Evolutionary conservation across 2,888 invertebrate genomes (phyloP).

Genomic region (Myopa tessellatipennis): DNA sequence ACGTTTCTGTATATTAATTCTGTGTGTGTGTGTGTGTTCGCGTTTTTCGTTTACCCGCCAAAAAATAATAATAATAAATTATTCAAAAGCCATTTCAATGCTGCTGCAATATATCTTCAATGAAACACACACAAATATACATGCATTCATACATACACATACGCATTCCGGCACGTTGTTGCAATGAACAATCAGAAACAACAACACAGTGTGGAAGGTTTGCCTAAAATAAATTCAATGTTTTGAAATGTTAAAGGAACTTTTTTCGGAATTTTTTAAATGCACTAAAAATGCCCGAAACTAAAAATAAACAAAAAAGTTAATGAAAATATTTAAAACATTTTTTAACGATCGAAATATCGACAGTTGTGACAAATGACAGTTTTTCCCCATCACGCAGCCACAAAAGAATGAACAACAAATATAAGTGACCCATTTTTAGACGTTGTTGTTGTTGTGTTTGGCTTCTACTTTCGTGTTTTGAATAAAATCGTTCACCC

Average conservation of each 20-base stretch:
- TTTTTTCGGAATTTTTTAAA: too few relatives aligned
- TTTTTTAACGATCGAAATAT: not conserved
- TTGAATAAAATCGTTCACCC: too few relatives aligned
- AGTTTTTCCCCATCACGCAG: not conserved
- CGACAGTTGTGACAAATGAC: not conserved
- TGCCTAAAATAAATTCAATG: too few relatives aligned
- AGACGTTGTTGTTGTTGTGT: too few relatives aligned
- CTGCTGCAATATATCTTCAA: conserved; percentile 12
- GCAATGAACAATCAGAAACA: too few relatives aligned
- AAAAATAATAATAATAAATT: conserved; percentile 42
- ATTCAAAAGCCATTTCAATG: conserved; percentile 41
- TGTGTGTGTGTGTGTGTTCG: conserved; percentile 34
- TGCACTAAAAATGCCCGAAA: too few relatives aligned
- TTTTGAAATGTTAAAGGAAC: too few relatives aligned
- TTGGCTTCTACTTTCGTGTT: too few relatives aligned
- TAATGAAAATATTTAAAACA: not conserved
- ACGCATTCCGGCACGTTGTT: not conserved
- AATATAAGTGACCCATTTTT: too few relatives aligned
- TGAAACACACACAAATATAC: not conserved
- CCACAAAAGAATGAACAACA: too few relatives aligned
- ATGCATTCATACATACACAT: not conserved
- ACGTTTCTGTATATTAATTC: not conserved
- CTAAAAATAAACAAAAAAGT: too few relatives aligned
- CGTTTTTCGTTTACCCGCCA: conserved; percentile 38
- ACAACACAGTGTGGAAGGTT: too few relatives aligned